A percentile compares a stretch with the other conserved stretches of the same genome.
phyloP scores from a whole-genome alignment of 2,888 invertebrate species.

The Temnothorax rugatulus region DNA sequence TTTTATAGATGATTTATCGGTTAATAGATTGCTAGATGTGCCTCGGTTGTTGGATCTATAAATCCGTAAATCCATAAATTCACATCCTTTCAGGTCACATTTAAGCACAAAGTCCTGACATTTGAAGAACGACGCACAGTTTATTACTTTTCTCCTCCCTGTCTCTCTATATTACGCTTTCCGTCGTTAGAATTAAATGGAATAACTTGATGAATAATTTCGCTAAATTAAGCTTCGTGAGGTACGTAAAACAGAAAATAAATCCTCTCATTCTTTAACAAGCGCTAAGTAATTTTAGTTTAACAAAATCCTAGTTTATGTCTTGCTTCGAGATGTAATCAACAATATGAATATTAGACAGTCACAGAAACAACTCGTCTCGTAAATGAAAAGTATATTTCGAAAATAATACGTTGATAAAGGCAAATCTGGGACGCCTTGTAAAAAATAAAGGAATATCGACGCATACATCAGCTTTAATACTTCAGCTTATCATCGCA shows the following conservation, averaged over 20 bases:
- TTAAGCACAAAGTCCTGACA: slow-evolving; percentile 37
- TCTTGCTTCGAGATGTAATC: not conserved
- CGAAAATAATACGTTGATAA: not conserved
- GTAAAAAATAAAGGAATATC: not conserved
- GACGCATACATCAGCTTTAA: too few species aligned
- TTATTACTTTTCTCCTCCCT: slow-evolving; percentile 5
- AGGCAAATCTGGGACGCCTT: not conserved
- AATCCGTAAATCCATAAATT: slow-evolving; percentile 51
- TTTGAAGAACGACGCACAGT: slow-evolving; percentile 38
- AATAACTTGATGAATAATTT: slow-evolving; percentile 23
- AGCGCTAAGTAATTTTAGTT: not conserved
- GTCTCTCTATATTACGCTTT: not conserved
- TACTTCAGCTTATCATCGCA: slow-evolving; percentile 1
- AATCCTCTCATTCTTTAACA: slow-evolving; percentile 4
- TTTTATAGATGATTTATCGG: slow-evolving; percentile 33
- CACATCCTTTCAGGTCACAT: slow-evolving; percentile 35
- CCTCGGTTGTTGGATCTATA: slow-evolving; percentile 43
- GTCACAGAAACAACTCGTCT: not conserved
- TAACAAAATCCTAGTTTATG: not conserved
- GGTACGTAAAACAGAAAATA: slow-evolving; percentile 10
- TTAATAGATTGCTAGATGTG: slow-evolving; percentile 32
- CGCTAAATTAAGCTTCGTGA: not conserved
- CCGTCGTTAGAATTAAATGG: slow-evolving; percentile 7
- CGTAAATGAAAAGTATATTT: not conserved
- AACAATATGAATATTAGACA: not conserved